These are phyloP conservation scores for Xenus cinereus DNA, from an alignment of 2,113 vertebrate species.

Conservation along the genomic window DNA sequence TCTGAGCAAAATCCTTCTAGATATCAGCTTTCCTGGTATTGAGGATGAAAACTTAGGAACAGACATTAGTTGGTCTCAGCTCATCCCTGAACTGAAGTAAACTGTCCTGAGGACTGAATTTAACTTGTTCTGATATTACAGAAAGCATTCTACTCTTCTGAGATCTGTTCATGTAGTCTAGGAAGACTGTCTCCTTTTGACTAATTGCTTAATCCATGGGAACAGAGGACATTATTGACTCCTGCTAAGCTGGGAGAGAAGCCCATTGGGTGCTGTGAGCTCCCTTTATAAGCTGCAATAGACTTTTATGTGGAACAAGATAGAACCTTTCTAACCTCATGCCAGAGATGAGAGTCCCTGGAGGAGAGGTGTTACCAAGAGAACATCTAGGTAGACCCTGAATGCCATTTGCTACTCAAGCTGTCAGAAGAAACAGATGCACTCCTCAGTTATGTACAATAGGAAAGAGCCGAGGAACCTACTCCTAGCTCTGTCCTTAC, in stretches of 20 bases:
- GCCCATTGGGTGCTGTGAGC: slow-evolving; percentile 4
- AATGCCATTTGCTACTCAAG: neutral
- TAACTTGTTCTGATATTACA: neutral
- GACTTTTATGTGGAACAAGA: neutral
- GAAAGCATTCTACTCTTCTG: neutral
- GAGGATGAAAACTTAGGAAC: slow-evolving; percentile 84
- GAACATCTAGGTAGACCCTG: neutral
- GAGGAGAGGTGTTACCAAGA: neutral
- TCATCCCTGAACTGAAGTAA: slow-evolving; percentile 84
- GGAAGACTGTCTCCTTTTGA: neutral
- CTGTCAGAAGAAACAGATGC: neutral
- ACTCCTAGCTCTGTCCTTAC: neutral
- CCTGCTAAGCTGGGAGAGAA: slow-evolving; percentile 25
- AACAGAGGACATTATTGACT: neutral
- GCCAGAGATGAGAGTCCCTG: neutral
- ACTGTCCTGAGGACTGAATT: neutral
- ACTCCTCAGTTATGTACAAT: neutral
- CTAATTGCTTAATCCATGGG: neutral
- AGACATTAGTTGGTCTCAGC: slow-evolving; percentile 86
- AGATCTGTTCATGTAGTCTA: neutral
- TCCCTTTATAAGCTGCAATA: neutral
- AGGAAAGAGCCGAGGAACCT: neutral
- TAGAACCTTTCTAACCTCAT: neutral
- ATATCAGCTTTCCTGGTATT: slow-evolving; percentile 88
- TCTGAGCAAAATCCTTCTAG: slow-evolving; percentile 92